phyloP scores from a whole-genome alignment of 2,888 invertebrate species.

The Sarcophaga carnaria region DNA sequence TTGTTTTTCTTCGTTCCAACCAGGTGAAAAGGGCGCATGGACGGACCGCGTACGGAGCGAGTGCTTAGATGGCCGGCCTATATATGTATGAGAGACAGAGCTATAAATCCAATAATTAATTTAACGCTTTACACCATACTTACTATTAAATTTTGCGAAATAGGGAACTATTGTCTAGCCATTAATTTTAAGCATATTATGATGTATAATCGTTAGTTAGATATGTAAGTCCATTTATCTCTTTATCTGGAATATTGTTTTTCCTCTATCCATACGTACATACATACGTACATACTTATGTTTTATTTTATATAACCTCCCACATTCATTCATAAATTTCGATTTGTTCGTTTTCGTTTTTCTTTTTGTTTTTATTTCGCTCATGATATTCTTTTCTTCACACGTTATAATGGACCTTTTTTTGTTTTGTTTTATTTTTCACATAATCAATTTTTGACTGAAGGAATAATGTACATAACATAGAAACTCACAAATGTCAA shows the following conservation, averaged over 20 bases:
- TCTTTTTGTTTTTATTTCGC: background rate
- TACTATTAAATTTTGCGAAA: conserved; percentile 73
- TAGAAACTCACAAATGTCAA: conserved; percentile 58
- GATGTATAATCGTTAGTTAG: conserved; percentile 62
- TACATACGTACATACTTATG: background rate
- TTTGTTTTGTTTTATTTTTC: conserved; percentile 1
- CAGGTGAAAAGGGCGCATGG: background rate
- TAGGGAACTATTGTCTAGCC: conserved; percentile 80
- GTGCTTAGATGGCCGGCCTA: background rate
- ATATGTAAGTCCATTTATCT: conserved; percentile 51
- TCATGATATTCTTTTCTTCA: background rate
- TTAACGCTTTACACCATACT: conserved; percentile 56
- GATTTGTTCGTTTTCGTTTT: conserved; percentile 11
- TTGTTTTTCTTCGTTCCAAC: conserved; percentile 48
- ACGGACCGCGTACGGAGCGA: background rate
- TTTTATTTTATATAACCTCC: background rate
- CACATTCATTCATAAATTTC: background rate
- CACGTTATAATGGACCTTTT: background rate
- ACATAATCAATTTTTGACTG: conserved; percentile 43
- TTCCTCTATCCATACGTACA: no score
- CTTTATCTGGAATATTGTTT: conserved; percentile 9
- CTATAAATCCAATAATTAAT: conserved; percentile 9
- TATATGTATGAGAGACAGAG: conserved; percentile 38
- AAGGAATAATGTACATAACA: conserved; percentile 61
- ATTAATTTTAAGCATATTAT: conserved; percentile 73